Conservation (phyloP, 2,113 vertebrate genomes). For the Pteronura brasiliensis region DNA sequence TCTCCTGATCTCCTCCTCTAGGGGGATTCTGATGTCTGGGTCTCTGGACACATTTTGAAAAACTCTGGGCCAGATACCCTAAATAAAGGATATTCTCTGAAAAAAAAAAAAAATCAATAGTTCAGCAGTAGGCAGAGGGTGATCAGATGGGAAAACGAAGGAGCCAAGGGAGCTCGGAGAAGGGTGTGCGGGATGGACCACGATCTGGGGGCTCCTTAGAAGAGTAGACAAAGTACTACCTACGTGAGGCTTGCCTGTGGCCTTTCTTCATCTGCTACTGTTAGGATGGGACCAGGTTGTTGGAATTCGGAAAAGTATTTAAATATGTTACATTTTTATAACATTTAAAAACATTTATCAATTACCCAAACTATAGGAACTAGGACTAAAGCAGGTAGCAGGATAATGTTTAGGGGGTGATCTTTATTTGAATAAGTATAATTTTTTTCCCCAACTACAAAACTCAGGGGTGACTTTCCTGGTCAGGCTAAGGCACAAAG, state of each 20-base stretch:
- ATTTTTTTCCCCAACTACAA: neutral
- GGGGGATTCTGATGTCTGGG: neutral
- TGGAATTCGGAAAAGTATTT: neutral
- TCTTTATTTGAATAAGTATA: neutral
- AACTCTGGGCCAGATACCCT: neutral
- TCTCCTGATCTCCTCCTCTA: fast-evolving
- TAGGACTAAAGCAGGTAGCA: neutral
- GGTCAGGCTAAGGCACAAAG: neutral
- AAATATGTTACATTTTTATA: neutral
- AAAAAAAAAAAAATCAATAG: neutral
- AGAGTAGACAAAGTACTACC: neutral
- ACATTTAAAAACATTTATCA: neutral
- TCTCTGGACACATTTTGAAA: neutral
- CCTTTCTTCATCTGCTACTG: neutral
- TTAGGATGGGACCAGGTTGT: neutral
- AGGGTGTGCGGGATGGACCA: neutral
- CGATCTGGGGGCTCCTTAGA: too few species aligned
- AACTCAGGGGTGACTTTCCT: neutral
- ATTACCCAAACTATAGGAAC: neutral
- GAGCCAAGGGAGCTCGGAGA: neutral
- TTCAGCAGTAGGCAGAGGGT: neutral
- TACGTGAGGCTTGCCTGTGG: neutral
- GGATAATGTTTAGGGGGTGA: neutral
- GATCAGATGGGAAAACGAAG: neutral
- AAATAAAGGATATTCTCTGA: neutral